Conservation (phyloP, 2,888 invertebrate species). For the Mystacides longicornis region DNA sequence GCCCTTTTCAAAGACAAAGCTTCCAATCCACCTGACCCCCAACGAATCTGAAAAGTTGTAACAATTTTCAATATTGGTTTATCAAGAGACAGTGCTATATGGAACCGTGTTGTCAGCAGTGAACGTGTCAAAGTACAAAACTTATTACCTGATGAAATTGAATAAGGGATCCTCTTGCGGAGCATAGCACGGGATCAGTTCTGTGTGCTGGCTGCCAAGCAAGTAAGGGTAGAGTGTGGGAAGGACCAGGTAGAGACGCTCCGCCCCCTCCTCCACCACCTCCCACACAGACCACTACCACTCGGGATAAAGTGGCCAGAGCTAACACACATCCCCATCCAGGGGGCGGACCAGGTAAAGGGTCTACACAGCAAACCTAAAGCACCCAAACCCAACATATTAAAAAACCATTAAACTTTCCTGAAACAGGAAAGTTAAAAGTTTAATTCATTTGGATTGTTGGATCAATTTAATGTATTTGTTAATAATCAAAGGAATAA, state of each 20-base stretch:
- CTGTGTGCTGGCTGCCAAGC: slow-evolving; percentile 81
- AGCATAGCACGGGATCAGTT: slow-evolving; percentile 79
- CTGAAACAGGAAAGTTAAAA: no score
- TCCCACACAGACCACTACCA: slow-evolving; percentile 43
- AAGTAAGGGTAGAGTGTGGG: slow-evolving; percentile 78
- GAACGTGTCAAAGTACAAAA: no score
- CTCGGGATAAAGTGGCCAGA: slow-evolving; percentile 88
- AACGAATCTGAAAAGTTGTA: slow-evolving; percentile 47
- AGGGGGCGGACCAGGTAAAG: slow-evolving; percentile 44
- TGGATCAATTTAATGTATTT: no score
- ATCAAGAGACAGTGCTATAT: no score
- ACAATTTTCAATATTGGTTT: no score
- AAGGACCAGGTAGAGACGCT: slow-evolving; percentile 64
- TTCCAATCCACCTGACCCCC: slow-evolving; percentile 45
- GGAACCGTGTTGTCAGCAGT: no score
- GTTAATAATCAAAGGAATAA: no score
- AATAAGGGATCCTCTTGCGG: slow-evolving; percentile 75
- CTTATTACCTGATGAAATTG: slow-evolving; percentile 71
- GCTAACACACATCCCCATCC: slow-evolving; percentile 61
- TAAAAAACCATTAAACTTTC: no score
- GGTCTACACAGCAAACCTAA: slow-evolving; percentile 64
- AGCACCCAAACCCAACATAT: no score
- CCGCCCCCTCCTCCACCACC: slow-evolving; percentile 69
- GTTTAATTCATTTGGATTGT: no score
- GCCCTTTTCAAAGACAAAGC: slow-evolving; percentile 61